These are phyloP conservation scores for Hypsopygia costalis DNA, from an alignment of 2,888 invertebrate species.

Conservation along the genomic window DNA sequence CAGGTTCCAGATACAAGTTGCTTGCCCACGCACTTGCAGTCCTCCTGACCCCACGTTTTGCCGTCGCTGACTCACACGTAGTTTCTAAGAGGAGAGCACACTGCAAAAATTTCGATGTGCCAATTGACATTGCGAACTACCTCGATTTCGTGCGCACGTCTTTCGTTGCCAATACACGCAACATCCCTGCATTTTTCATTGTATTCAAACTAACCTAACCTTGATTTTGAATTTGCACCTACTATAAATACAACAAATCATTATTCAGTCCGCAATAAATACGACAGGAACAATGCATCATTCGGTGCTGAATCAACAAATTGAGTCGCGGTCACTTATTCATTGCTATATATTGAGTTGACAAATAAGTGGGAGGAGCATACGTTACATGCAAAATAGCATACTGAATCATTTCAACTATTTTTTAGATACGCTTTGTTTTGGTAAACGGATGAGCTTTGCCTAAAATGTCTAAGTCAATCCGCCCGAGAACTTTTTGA, in stretches of 20 bases:
- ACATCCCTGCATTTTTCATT: not conserved
- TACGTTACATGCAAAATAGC: not conserved
- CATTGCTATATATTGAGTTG: conserved; percentile 21
- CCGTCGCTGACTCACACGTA: conserved; percentile 48
- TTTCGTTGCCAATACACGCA: not conserved
- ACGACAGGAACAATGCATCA: conserved; percentile 46
- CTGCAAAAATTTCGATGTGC: not conserved
- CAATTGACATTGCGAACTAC: not conserved
- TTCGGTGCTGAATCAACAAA: conserved; percentile 40
- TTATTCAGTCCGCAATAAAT: conserved; percentile 16
- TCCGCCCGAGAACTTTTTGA: too few species aligned
- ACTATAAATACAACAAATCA: conserved; percentile 9
- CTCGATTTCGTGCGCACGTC: not conserved
- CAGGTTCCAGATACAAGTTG: conserved; percentile 64
- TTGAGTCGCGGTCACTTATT: conserved; percentile 40
- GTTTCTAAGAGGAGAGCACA: too few species aligned
- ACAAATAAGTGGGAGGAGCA: conserved; percentile 15
- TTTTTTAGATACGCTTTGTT: too few species aligned
- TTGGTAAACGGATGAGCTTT: too few species aligned
- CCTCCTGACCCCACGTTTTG: conserved; percentile 55
- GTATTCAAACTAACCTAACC: conserved; percentile 11
- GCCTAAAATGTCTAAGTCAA: too few species aligned
- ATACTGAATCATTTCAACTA: not conserved
- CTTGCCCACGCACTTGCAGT: conserved; percentile 58
- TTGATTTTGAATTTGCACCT: conserved; percentile 6